These are phyloP conservation scores for Eleginops maclovinus DNA, from an alignment of 2,113 vertebrate species.

Conservation along the genomic window DNA sequence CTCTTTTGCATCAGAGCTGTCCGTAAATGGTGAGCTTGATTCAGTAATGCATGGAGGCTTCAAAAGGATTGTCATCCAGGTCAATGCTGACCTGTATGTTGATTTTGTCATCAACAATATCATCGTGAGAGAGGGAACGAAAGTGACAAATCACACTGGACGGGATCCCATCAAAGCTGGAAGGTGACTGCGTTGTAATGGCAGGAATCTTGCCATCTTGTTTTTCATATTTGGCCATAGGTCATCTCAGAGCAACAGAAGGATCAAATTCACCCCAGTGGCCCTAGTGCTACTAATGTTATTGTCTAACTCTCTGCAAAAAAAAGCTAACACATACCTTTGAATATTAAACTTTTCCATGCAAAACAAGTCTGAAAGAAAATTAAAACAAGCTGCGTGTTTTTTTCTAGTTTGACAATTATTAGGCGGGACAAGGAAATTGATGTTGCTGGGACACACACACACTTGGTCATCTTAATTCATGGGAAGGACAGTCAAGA, in stretches of 20 bases:
- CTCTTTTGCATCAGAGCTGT: conserved; percentile 62
- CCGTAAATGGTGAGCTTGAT: conserved; percentile 72
- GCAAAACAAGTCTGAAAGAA: neutral
- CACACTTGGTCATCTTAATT: conserved; percentile 63
- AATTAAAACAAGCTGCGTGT: neutral
- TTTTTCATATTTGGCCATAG: too few relatives aligned
- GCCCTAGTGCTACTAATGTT: neutral
- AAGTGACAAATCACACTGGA: fast-evolving
- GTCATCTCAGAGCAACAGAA: neutral
- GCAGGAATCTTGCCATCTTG: neutral
- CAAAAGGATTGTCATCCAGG: conserved; percentile 59
- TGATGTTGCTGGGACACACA: conserved; percentile 56
- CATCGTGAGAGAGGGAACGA: conserved; percentile 33
- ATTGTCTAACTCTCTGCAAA: neutral
- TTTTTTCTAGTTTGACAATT: conserved; percentile 62
- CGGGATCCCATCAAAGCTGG: neutral
- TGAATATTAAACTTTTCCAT: neutral
- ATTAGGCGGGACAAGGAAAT: conserved; percentile 54
- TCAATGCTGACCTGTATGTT: conserved; percentile 34
- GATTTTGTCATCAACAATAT: conserved; percentile 30
- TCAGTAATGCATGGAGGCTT: conserved; percentile 58
- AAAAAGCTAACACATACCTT: too few relatives aligned
- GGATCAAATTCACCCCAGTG: neutral
- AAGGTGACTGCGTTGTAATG: conserved; percentile 50
- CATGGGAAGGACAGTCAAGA: conserved; percentile 11